Percentiles rank a stretch among this genome's conserved stretches.
These are phyloP conservation scores for Rhombomys opimus DNA, from an alignment of 2,113 vertebrate species.

Conservation along the genomic window DNA sequence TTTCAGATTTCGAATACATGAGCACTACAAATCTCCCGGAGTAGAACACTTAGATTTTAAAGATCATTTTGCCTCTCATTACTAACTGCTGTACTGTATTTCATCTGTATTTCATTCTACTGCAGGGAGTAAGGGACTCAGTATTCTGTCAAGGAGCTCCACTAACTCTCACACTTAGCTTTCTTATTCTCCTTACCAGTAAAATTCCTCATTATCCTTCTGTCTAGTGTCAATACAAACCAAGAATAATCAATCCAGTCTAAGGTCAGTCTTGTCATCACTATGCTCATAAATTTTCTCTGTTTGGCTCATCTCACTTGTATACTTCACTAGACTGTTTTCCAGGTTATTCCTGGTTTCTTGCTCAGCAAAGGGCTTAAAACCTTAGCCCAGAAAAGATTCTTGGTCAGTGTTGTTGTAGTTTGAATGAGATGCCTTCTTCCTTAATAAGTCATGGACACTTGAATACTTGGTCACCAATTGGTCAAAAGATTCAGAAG, in stretches of 20 bases:
- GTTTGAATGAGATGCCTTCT: not conserved
- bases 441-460: not conserved
- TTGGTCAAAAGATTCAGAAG: not conserved
- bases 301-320: not conserved
- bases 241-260: not conserved
- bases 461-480: not conserved
- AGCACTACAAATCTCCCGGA: not conserved
- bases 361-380: not conserved
- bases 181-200: not conserved
- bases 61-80: not conserved
- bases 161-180: not conserved
- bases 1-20: not conserved
- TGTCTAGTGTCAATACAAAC: not conserved
- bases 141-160: not conserved
- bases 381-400: not conserved
- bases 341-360: not conserved
- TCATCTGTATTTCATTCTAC: not conserved
- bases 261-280: not conserved
- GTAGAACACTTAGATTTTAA: not conserved
- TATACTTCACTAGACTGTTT: not conserved
- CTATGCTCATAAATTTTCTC: not conserved
- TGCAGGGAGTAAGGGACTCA: not conserved
- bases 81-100: not conserved
- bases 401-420: not conserved
- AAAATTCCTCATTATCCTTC: not conserved